Conservation (phyloP, 1,140 invertebrate genomes). For the Leptinotarsa defecta region DNA sequence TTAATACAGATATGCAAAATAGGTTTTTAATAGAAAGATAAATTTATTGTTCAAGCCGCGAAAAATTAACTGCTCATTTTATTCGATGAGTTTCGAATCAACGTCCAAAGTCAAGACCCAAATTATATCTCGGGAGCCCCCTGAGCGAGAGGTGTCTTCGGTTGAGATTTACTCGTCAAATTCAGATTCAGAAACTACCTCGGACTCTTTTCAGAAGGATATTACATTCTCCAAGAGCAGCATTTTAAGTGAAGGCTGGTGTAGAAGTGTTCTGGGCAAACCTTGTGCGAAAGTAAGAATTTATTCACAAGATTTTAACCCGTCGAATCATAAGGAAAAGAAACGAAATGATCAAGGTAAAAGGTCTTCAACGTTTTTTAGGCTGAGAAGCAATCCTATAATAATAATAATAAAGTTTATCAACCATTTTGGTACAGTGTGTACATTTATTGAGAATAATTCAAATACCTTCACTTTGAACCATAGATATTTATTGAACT, state of each 20-base stretch:
- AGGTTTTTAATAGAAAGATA: too few species aligned
- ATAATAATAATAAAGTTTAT: too few species aligned
- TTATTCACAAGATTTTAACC: not conserved
- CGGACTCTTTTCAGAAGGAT: not conserved
- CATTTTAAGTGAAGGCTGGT: conserved; percentile 13
- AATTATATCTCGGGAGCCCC: not conserved
- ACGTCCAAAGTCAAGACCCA: not conserved
- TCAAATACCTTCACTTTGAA: too few species aligned
- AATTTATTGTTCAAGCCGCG: too few species aligned
- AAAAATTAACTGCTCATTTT: too few species aligned
- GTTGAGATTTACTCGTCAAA: not conserved
- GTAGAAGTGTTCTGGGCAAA: conserved; percentile 10
- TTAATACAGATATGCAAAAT: too few species aligned
- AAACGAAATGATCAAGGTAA: not conserved
- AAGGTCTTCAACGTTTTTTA: too few species aligned
- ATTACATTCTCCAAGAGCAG: conserved; percentile 12
- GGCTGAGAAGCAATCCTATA: too few species aligned
- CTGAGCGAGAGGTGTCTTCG: not conserved
- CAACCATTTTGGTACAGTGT: not conserved
- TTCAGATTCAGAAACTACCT: not conserved
- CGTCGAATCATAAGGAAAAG: not conserved
- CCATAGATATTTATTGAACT: too few species aligned
- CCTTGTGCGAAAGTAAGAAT: conserved; percentile 4
- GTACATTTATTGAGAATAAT: not conserved
- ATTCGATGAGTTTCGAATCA: not conserved